A percentile compares a stretch with the other conserved stretches of the same genome.
These are phyloP conservation scores for Falco peregrinus DNA, from an alignment of 2,797 vertebrate species.

Conservation along the genomic window DNA sequence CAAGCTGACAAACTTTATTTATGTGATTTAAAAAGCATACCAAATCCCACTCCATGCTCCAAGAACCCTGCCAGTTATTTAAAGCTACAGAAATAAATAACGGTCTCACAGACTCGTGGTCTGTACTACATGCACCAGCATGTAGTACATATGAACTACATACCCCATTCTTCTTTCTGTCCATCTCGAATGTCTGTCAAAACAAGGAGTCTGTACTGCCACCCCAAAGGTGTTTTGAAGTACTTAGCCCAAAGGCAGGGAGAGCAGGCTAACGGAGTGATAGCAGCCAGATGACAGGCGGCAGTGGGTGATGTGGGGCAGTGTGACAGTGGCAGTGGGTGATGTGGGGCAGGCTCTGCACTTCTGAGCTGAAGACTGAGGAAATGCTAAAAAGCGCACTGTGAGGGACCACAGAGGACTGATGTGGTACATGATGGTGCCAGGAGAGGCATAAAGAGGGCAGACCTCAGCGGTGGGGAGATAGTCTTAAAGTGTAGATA, in stretches of 20 bases:
- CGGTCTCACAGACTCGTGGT: accelerated
- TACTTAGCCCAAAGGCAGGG: background rate
- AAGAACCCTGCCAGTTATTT: background rate
- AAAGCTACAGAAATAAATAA: background rate
- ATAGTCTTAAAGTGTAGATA: background rate
- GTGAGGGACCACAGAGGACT: background rate
- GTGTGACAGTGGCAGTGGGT: background rate
- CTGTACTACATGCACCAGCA: background rate
- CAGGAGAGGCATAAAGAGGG: background rate
- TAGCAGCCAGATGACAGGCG: background rate
- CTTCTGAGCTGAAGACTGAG: background rate
- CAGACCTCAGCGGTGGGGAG: background rate
- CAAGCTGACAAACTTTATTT: background rate
- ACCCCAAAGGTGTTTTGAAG: background rate
- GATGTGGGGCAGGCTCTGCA: accelerated
- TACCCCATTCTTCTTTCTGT: background rate
- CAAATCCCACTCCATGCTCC: background rate
- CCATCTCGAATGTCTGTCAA: background rate
- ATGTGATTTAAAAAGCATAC: background rate
- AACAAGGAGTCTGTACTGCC: background rate
- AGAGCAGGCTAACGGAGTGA: accelerated
- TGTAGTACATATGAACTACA: too few species aligned
- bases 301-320: accelerated
- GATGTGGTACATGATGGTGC: too few species aligned
- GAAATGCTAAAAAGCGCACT: background rate